Base-by-base conservation (phyloP, 92 coral and sea anemone genomes). In the Palythoa grandis region DNA sequence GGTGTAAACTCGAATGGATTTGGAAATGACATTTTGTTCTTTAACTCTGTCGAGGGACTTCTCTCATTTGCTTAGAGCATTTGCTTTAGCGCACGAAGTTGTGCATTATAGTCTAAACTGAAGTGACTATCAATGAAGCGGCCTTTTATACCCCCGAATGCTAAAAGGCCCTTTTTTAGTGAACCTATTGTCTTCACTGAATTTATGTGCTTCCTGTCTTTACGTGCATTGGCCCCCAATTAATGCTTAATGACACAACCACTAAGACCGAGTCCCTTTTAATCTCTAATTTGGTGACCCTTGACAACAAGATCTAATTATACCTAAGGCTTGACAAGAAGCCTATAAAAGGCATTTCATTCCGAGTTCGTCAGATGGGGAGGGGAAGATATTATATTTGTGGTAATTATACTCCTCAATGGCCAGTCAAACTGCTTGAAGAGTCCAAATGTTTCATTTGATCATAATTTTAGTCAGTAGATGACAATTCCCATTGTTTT, bases 131-230 rank as follows among this genome's bases (percentile, higher is more conserved):
- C 76, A 74, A 69, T 85, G 89, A 84, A 86, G 70, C 91, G 88
- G 86, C 88, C 89, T 86, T 92, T 94, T 94, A 94, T 94, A 94
- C 87, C 95, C 89, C 87, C 78, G 92, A 90, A 85, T 83, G 86
- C 89, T 91, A 92, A 87, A 63, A 91, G 94, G 84, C 90, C 86
- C 91, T 91, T 93, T 69, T 93, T 90, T 90, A 87, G 97, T 82
- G 91, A 52, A 78, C 82, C 98, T 91, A 94, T 94, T 94, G 98
- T 94, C 90, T 86, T 87, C 89, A 82, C 65, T 88, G 94, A 94
- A 94, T 94, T 94, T 91, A 94, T 94, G 95, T 94, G 91, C 92
- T 94, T 94, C 98, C 98, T 94, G 98, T 92, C 86, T 68, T 92
- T 94, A 90, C 98, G 98, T 94, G 94, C 95, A 90, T 93, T 88